A percentile compares a stretch with the other conserved stretches of the same genome.
phyloP scores from a whole-genome alignment of 2,113 vertebrate species.

The Riparia riparia region DNA sequence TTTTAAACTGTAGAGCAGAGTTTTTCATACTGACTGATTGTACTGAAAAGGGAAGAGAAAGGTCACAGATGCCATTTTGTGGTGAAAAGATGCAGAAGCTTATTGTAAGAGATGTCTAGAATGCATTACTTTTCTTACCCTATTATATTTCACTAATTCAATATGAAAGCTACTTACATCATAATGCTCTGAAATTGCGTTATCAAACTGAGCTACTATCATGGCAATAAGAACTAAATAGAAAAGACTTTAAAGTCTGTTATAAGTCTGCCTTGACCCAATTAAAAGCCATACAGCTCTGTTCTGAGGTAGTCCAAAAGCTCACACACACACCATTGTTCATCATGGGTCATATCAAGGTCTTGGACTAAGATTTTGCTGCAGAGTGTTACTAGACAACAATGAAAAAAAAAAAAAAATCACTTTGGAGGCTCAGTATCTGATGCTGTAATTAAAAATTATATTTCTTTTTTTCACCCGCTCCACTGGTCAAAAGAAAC shows the following conservation, averaged over 20 bases:
- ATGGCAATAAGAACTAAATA: not conserved
- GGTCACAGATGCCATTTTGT: slow-evolving; percentile 25
- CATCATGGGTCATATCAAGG: not conserved
- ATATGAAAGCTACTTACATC: slow-evolving; percentile 1
- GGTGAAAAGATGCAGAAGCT: not conserved
- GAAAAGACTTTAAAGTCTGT: not conserved
- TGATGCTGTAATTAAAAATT: not conserved
- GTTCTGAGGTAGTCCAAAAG: not conserved
- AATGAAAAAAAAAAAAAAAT: not conserved
- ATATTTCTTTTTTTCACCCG: not conserved
- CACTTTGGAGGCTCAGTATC: not conserved
- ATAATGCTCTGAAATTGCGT: not conserved
- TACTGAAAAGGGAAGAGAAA: slow-evolving; percentile 18
- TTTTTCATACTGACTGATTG: not conserved
- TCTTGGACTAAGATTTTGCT: not conserved
- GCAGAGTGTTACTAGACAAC: not conserved
- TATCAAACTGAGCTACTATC: not conserved
- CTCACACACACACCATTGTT: not conserved
- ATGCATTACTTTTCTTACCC: not conserved
- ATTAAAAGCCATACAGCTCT: not conserved
- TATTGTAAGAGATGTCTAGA: not conserved
- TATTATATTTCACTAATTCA: not conserved
- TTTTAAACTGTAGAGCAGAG: not conserved
- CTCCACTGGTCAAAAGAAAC: not conserved
- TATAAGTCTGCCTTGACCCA: not conserved